A percentile compares a stretch with the other conserved stretches of the same genome.
Evolutionary conservation across 2,113 vertebrate species (phyloP).

Genomic region (Ameiurus melas): DNA sequence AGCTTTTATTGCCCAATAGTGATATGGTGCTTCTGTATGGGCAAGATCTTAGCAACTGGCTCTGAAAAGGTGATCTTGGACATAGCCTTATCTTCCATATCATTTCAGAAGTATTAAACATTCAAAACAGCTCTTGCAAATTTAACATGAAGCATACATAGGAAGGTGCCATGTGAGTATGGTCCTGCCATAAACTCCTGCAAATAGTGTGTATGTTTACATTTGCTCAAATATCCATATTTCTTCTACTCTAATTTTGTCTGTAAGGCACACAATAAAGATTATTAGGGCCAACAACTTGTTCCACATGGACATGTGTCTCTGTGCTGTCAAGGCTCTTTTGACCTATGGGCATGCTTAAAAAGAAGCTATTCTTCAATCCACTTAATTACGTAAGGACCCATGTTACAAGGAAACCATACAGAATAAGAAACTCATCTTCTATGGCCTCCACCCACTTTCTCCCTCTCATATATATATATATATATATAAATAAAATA

Average conservation of each 20-base stretch:
- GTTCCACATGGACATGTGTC: neutral
- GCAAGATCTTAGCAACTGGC: conserved; percentile 24
- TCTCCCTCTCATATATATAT: neutral
- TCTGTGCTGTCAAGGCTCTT: neutral
- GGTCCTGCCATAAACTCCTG: neutral
- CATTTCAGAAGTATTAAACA: neutral
- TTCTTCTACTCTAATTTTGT: neutral
- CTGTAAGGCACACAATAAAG: neutral
- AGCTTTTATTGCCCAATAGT: neutral
- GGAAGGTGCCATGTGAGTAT: neutral
- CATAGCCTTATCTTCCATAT: conserved; percentile 23
- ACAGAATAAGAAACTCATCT: conserved; percentile 10
- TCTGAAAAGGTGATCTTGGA: conserved; percentile 28
- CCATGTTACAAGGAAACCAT: neutral
- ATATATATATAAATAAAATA: too few relatives aligned
- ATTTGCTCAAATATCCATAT: conserved; percentile 4
- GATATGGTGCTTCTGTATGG: neutral
- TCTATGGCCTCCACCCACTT: conserved; percentile 8
- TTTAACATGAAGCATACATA: conserved; percentile 23
- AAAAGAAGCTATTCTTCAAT: neutral
- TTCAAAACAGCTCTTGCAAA: conserved; percentile 36
- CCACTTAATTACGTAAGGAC: conserved; percentile 15
- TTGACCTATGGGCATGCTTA: neutral
- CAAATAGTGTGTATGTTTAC: neutral
- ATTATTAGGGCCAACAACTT: neutral